A percentile compares a stretch with the other conserved stretches of the same genome.
phyloP scores from a whole-genome alignment of 2,888 invertebrate species.

The Reticulitermes lucifugus region DNA sequence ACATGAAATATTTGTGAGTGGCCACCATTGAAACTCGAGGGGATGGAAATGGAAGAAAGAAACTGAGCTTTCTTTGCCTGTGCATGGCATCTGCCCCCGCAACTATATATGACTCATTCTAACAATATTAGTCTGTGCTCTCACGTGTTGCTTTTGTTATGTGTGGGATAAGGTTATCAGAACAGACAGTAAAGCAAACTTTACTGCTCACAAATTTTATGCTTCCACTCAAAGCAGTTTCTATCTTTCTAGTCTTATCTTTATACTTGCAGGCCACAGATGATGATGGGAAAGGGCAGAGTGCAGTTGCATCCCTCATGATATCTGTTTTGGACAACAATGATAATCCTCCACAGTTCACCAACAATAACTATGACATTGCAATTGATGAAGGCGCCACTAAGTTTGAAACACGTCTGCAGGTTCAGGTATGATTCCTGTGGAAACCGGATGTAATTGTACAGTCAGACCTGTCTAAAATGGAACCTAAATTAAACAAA shows the following conservation, averaged over 20 bases:
- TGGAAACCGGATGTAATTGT: neutral
- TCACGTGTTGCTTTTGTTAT: too few relatives aligned
- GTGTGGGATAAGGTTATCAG: too few relatives aligned
- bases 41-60: too few relatives aligned
- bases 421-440: conserved; percentile 56
- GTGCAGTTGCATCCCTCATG: conserved; percentile 81
- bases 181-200: too few relatives aligned
- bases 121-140: too few relatives aligned
- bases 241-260: neutral
- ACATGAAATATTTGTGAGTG: too few relatives aligned
- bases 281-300: conserved; percentile 83
- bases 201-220: too few relatives aligned
- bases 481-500: neutral
- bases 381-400: conserved; percentile 88
- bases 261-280: conserved; percentile 78
- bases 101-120: too few relatives aligned
- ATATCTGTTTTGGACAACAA: conserved; percentile 86
- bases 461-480: neutral
- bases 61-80: too few relatives aligned
- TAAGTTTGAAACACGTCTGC: conserved; percentile 78
- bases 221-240: too few relatives aligned
- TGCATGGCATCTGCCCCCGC: too few relatives aligned
- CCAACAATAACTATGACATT: conserved; percentile 80
- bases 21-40: too few relatives aligned
- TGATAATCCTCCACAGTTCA: conserved; percentile 89